Percentiles rank a stretch among this genome's conserved stretches.
These are phyloP conservation scores for Sus cebifrons DNA, from an alignment of 2,797 vertebrate genomes.

Conservation along the genomic window DNA sequence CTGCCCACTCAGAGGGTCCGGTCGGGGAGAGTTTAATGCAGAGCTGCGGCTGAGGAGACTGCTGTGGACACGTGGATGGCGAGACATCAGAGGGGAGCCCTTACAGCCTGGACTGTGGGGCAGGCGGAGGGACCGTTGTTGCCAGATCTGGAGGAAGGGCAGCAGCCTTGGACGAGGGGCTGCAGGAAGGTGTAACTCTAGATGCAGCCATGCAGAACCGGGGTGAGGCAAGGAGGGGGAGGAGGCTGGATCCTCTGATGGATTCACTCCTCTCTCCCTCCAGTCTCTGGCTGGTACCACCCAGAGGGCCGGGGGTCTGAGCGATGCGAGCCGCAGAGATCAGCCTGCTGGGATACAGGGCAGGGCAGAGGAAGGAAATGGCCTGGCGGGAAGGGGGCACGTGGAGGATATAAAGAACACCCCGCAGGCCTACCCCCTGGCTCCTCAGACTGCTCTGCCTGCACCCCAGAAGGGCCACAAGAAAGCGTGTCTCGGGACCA, in stretches of 20 bases:
- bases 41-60: not conserved
- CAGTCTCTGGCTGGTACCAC: not conserved
- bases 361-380: not conserved
- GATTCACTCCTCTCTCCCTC: not conserved
- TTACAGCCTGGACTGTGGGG: not conserved
- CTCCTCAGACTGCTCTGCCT: not conserved
- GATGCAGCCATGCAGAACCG: not conserved
- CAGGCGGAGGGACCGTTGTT: not conserved
- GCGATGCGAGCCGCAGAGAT: not conserved
- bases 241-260: not conserved
- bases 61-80: not conserved
- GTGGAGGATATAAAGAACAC: not conserved
- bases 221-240: not conserved
- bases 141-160: not conserved
- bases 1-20: not conserved
- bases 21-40: not conserved
- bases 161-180: not conserved
- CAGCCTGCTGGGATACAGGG: not conserved
- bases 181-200: not conserved
- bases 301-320: not conserved
- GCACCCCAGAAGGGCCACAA: not conserved
- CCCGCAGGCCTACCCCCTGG: too few species aligned
- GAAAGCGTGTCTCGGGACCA: not conserved
- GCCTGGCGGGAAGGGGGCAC: not conserved
- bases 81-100: accelerated